Conservation (phyloP, 2,113 vertebrate species). For the Melanerpes formicivorus region DNA sequence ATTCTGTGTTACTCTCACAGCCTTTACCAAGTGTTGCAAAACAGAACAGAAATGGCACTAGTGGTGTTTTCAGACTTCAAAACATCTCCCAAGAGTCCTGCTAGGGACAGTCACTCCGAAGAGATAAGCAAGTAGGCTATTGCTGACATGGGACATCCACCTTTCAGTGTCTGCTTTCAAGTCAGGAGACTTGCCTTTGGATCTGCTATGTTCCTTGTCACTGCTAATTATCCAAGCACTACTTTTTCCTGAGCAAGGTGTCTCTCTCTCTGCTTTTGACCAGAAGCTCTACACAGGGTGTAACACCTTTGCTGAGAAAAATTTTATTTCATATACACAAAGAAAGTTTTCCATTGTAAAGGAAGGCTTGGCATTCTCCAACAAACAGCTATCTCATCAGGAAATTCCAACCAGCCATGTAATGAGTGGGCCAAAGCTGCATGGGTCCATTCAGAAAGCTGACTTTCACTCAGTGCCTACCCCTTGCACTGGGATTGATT, state of each 20-base stretch:
- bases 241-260: neutral
- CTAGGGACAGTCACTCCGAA: neutral
- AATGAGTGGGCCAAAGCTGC: neutral
- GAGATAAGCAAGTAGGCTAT: neutral
- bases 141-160: neutral
- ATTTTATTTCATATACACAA: neutral
- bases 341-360: slow-evolving; percentile 14
- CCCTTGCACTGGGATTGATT: neutral
- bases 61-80: neutral
- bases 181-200: neutral
- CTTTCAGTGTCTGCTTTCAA: neutral
- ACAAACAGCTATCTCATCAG: neutral
- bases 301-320: neutral
- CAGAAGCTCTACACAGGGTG: neutral
- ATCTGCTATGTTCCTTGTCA: neutral
- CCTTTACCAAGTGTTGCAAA: neutral
- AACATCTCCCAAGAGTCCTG: neutral
- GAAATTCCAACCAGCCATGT: slow-evolving; percentile 1
- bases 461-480: neutral
- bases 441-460: slow-evolving; percentile 3
- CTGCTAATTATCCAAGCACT: neutral
- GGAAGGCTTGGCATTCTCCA: neutral
- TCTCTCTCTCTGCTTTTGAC: neutral
- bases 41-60: neutral
- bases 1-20: neutral